Conservation (phyloP, 2,888 invertebrate species). For the Drosophila tripunctata region DNA sequence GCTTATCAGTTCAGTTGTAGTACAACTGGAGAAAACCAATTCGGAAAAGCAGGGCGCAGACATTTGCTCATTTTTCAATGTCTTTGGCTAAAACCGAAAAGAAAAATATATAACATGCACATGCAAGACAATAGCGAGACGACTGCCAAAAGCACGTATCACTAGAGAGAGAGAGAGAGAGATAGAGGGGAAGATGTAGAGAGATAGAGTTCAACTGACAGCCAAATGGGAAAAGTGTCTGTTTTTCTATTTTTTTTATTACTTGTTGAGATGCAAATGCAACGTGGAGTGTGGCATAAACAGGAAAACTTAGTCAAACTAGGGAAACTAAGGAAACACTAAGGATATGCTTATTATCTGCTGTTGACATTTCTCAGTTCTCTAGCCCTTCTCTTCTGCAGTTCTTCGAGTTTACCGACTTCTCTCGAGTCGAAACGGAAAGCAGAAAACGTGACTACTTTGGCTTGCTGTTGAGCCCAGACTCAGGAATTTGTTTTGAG, state of each 20-base stretch:
- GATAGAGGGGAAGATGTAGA: background rate
- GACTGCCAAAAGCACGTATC: background rate
- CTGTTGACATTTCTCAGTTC: constrained; percentile 62
- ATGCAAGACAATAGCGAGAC: constrained; percentile 26
- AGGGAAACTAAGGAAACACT: constrained; percentile 27
- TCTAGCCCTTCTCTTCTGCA: background rate
- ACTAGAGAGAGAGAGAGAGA: background rate
- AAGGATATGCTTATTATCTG: constrained; percentile 66
- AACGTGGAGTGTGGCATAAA: constrained; percentile 33
- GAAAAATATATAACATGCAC: constrained; percentile 47
- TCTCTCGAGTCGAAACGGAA: background rate
- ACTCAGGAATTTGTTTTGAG: background rate
- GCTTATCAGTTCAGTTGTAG: constrained; percentile 38
- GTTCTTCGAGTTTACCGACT: too few species aligned
- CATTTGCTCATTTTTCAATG: constrained; percentile 21
- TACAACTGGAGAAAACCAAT: background rate
- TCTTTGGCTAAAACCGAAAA: background rate
- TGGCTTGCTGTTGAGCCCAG: constrained; percentile 46
- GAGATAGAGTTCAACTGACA: constrained; percentile 6
- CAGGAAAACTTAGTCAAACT: constrained; percentile 35
- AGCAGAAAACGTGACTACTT: constrained; percentile 57
- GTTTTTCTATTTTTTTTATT: constrained; percentile 13
- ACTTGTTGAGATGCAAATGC: constrained; percentile 42
- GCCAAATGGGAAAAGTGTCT: constrained; percentile 2
- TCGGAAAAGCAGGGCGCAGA: background rate